phyloP scores from a whole-genome alignment of 2,113 vertebrate species.

The Apaloderma vittatum region DNA sequence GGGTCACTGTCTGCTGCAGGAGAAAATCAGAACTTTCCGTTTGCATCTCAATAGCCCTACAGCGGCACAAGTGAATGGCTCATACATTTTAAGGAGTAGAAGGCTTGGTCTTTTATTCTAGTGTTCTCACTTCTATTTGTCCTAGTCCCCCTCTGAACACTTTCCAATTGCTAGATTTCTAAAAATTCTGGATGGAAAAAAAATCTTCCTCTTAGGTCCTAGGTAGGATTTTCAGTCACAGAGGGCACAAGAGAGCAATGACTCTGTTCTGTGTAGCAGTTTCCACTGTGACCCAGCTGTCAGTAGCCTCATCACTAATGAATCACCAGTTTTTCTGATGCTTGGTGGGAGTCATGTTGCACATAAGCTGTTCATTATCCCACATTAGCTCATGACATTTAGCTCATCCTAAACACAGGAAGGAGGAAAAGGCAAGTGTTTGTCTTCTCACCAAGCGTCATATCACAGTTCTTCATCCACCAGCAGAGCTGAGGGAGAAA shows the following conservation, averaged over 20 bases:
- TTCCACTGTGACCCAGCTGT: background rate
- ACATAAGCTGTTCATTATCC: rapidly evolving
- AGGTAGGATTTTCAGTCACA: background rate
- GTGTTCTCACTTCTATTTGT: background rate
- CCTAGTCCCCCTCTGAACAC: background rate
- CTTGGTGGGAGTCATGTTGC: background rate
- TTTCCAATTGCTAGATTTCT: background rate
- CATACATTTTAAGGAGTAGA: background rate
- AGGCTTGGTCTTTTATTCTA: background rate
- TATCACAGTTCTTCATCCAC: background rate
- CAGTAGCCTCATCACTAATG: background rate
- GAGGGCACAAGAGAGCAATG: background rate
- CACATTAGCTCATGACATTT: background rate
- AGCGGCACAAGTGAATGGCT: background rate
- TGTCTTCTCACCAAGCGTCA: background rate
- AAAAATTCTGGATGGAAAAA: background rate
- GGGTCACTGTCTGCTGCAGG: background rate
- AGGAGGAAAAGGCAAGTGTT: background rate
- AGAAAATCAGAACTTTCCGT: conserved; percentile 12
- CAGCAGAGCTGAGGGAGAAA: rapidly evolving
- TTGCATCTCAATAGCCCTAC: conserved; percentile 1
- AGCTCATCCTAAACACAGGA: background rate
- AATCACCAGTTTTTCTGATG: background rate
- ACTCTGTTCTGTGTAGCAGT: background rate
- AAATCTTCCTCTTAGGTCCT: background rate